These are phyloP conservation scores for Caenorhabditis drosophilae DNA, from an alignment of 2,888 invertebrate species.

Conservation along the genomic window DNA sequence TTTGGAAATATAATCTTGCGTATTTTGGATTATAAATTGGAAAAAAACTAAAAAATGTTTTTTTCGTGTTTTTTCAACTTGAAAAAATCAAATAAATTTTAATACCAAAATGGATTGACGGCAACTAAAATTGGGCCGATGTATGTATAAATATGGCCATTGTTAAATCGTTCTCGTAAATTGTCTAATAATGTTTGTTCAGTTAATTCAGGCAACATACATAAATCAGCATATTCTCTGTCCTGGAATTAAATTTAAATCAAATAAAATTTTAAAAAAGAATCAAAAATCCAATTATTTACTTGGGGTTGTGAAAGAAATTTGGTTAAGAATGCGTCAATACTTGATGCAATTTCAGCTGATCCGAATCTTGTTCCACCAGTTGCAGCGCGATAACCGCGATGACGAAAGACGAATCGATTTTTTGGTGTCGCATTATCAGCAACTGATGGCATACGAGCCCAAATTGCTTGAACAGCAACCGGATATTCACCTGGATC, in stretches of 20 bases:
- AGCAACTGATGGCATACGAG: slow-evolving; percentile 36
- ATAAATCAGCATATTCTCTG: slow-evolving; percentile 91
- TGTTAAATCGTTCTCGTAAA: slow-evolving; percentile 79
- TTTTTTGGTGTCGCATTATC: slow-evolving; percentile 45
- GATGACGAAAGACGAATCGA: slow-evolving; percentile 53
- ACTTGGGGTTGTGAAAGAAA: slow-evolving; percentile 83
- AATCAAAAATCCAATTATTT: background rate
- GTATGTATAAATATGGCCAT: slow-evolving; percentile 90
- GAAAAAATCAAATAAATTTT: background rate
- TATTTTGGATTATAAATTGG: slow-evolving; percentile 97
- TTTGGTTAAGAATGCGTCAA: slow-evolving; percentile 88
- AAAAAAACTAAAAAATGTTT: slow-evolving; percentile 79
- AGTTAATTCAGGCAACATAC: slow-evolving; percentile 91
- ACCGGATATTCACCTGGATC: slow-evolving; percentile 76
- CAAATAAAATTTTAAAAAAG: background rate
- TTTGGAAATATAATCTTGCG: slow-evolving; percentile 88
- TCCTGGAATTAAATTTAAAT: slow-evolving; percentile 74
- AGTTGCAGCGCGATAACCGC: slow-evolving; percentile 40
- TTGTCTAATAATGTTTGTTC: slow-evolving; percentile 90
- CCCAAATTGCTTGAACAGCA: slow-evolving; percentile 70
- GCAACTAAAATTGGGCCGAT: slow-evolving; percentile 90
- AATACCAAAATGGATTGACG: slow-evolving; percentile 79
- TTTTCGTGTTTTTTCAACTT: too few species aligned
- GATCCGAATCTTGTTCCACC: slow-evolving; percentile 77
- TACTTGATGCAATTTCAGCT: slow-evolving; percentile 76